Evolutionary conservation across 2,888 invertebrate genomes (phyloP).

Genomic region (Dendrolimus houi): DNA sequence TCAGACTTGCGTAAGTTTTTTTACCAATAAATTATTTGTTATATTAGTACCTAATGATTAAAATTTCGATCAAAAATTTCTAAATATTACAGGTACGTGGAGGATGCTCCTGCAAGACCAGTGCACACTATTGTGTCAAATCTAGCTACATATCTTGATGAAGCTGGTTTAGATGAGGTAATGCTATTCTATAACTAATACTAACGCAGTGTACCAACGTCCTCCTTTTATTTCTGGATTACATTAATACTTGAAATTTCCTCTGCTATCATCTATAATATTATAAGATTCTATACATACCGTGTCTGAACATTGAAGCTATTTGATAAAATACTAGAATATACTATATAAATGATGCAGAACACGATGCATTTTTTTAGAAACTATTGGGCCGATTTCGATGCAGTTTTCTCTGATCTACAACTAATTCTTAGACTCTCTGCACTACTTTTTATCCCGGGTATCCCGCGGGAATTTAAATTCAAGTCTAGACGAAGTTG

Average conservation of each 20-base stretch:
- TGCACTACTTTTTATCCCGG: no score
- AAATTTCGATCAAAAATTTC: neutral
- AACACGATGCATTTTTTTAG: no score
- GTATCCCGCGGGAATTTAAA: no score
- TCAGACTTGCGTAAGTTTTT: conserved; percentile 50
- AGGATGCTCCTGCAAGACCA: conserved; percentile 52
- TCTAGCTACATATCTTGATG: conserved; percentile 51
- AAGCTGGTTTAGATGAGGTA: conserved; percentile 44
- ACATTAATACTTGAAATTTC: neutral
- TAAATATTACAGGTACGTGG: conserved; percentile 39
- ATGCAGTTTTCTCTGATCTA: no score
- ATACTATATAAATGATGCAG: no score
- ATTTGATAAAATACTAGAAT: neutral
- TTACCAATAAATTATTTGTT: neutral
- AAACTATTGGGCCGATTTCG: no score
- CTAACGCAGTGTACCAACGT: conserved; percentile 2
- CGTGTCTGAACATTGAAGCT: neutral
- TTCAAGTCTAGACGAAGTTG: no score
- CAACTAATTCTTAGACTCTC: no score
- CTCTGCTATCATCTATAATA: neutral
- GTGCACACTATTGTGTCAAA: conserved; percentile 54
- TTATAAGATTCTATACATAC: neutral
- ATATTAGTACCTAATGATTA: neutral
- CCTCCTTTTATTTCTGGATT: neutral
- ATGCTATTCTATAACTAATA: conserved; percentile 8